Base-by-base conservation (phyloP, 2,888 invertebrate genomes). In the Eupithecia tripunctaria region DNA sequence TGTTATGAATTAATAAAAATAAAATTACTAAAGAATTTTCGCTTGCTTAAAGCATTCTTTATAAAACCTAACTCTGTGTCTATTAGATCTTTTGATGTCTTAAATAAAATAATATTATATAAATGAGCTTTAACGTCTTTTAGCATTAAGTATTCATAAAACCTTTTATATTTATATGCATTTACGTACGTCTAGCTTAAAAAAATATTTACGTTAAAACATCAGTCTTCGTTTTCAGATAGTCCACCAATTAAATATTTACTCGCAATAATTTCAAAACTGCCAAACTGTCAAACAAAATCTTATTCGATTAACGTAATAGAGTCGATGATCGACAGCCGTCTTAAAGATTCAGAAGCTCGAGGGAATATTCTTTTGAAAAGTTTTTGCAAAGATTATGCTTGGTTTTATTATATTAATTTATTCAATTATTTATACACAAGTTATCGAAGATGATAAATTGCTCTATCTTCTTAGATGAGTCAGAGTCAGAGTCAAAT, bases 211-310 rank as follows among this genome's bases (percentile, higher is more conserved):
- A 47, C 47, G n/a, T n/a, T n/a, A 25, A 25, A 14, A 51, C n/a
- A 47, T 8, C 7, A 47, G 15, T 60, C 18, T 60, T 27, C 15
- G 15, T 27, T 15, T 15, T 59, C 27, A 60, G 60, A 12, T n/a
- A 51, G 3, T 21, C 56, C n/a, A 32, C 62, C 62, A n/a, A 63
- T n/a, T 63, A 63, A 63, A 63, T 63, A 56, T 56, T 56, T 56
- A 25, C 25, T 41, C 7, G 25, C 32, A 21, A 71, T 63, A 67
- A 71, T 71, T 71, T 18, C 21, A 3, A 69, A 60, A 68, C 62
- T 78, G 79, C 76, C 78, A 25, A 80, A 83, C 80, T 84, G 84
- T 77, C 84, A 78, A 80, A 81, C 72, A 71, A 68, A 71, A 47
- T 25, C 32, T 74, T 69, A 74, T 69, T 43, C 41, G 62, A 69